Conservation (phyloP, 2,888 invertebrate species). For the Aspidiotus destructor region DNA sequence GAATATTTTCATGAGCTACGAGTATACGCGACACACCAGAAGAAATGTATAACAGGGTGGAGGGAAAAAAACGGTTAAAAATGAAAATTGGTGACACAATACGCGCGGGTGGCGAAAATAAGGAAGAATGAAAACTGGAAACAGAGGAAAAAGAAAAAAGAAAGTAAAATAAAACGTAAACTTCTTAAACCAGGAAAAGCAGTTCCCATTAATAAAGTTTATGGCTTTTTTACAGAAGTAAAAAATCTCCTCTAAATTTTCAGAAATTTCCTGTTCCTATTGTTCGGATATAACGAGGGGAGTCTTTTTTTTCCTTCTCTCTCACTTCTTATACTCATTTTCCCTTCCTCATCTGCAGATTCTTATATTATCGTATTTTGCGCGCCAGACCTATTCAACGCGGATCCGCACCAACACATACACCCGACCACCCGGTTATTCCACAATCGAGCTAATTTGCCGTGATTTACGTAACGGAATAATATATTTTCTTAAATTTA, state of each 20-base stretch:
- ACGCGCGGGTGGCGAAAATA: constrained; percentile 5
- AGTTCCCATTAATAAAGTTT: constrained; percentile 33
- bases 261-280: constrained; percentile 33
- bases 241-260: constrained; percentile 33
- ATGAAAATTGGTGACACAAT: constrained; percentile 25
- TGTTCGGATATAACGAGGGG: constrained; percentile 28
- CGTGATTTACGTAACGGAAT: constrained; percentile 24
- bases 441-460: constrained; percentile 18
- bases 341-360: constrained; percentile 9
- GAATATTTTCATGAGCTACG: constrained; percentile 11
- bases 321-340: constrained; percentile 7
- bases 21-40: neutral
- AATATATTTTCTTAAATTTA: constrained; percentile 13
- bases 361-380: neutral
- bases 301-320: too few species aligned
- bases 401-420: constrained; percentile 20
- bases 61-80: constrained; percentile 27
- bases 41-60: constrained; percentile 2
- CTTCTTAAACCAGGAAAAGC: constrained; percentile 33
- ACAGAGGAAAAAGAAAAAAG: too few species aligned
- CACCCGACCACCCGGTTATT: too few species aligned
- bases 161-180: constrained; percentile 14
- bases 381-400: constrained; percentile 7
- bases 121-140: too few species aligned
- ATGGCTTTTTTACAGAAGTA: constrained; percentile 33